Evolutionary conservation across 2,888 invertebrate species (phyloP), one percentile per base, ranked within the genome.

Genomic region (Andricus quercusramuli): DNA sequence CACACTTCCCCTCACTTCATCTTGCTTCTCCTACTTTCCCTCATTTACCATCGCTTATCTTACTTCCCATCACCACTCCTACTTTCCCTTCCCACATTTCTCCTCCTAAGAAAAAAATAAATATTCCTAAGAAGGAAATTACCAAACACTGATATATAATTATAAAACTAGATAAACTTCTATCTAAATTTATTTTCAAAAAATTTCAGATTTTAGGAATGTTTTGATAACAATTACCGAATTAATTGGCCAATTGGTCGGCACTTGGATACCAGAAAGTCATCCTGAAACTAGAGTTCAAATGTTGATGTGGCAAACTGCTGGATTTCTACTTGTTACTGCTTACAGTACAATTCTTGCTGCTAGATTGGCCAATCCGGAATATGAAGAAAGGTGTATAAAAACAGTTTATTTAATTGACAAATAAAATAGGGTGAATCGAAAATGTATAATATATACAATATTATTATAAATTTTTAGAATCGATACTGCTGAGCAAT

Each of bases 261-360:
- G 90, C 17, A 83, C 83, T 3, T 88, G 86, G 83, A 80, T 86
- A 15, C 88, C 90, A 13, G 79, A 66, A 80, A 86, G 84, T 15
- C 83, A 84, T 15, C 41, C 77, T 0, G 84, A 86, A 20, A 82
- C 90, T 29, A 84, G 87, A 64, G 44, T 90, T 3, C 88, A 89
- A 67, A 84, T 91, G 29, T 84, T 89, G 25, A 83, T 91, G n/a
- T 92, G 92, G 92, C 90, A 91, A 70, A 79, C 86, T 5, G 84
- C 88, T 1, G 91, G 91, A 29, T 83, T 92, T 56, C 78, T 92
- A 65, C 80, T 92, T 6, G 90, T 92, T 11, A 86, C 90, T 2
- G 89, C 90, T 2, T 92, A 91, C 37, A 88, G 86, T 78, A 89
- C 91, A 65, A 91, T 92, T 74, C 87, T 92, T 2, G 91, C 92